These are phyloP conservation scores for Cecidostiba fungosa DNA, from an alignment of 2,888 invertebrate species.

Conservation along the genomic window DNA sequence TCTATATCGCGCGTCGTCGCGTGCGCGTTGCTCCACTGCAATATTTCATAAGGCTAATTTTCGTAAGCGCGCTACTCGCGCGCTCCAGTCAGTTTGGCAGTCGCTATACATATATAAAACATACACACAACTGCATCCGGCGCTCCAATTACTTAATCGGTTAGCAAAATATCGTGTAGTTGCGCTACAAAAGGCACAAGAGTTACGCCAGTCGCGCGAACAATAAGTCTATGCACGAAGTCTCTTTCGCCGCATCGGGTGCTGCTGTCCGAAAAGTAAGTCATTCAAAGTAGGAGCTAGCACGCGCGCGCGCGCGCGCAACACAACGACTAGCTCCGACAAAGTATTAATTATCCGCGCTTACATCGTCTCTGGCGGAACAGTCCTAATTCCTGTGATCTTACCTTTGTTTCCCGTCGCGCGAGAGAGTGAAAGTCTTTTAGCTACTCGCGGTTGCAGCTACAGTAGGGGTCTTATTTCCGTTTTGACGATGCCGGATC, in stretches of 20 bases:
- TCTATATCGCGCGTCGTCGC: constrained; percentile 18
- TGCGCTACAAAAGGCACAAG: not conserved
- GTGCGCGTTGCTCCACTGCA: constrained; percentile 12
- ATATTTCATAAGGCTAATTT: constrained; percentile 42
- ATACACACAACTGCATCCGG: constrained; percentile 27
- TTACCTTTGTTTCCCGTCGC: constrained; percentile 46
- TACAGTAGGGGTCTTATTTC: constrained; percentile 31
- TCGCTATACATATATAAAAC: not conserved
- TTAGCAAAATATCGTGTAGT: constrained; percentile 25
- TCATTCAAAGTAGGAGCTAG: not conserved
- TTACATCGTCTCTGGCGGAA: constrained; percentile 51
- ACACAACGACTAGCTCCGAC: constrained; percentile 11
- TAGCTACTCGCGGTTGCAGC: not conserved
- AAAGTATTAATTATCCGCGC: constrained; percentile 60
- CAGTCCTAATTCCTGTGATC: constrained; percentile 52
- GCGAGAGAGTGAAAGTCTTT: constrained; percentile 38
- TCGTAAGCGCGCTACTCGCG: constrained; percentile 41
- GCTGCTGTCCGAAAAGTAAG: constrained; percentile 21
- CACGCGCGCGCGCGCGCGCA: not conserved
- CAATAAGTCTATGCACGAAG: constrained; percentile 8
- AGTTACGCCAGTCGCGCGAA: constrained; percentile 28
- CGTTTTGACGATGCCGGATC: constrained; percentile 45
- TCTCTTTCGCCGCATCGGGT: not conserved
- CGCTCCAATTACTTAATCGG: constrained; percentile 60
- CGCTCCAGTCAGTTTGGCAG: too few species aligned